Conservation (phyloP, 2,888 invertebrate genomes). For the Geotrupes spiniger region DNA sequence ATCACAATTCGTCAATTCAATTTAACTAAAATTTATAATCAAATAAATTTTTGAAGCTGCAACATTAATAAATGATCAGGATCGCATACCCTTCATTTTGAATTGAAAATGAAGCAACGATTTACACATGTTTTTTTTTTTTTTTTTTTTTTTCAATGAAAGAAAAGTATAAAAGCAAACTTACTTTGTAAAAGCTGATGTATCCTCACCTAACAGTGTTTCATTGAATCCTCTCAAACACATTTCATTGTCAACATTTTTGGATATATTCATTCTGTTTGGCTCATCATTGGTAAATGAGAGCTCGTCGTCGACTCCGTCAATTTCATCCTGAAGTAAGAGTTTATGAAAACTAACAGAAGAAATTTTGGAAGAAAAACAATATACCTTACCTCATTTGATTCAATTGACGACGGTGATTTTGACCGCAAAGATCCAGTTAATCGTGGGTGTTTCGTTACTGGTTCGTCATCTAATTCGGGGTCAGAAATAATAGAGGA, state of each 20-base stretch:
- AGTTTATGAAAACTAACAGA: not conserved
- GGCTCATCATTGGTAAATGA: constrained; percentile 6
- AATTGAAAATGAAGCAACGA: no score
- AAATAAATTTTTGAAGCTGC: no score
- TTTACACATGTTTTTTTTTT: no score
- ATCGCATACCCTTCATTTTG: no score
- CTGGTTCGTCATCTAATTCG: constrained; percentile 72
- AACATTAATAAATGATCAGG: no score
- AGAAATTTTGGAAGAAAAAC: not conserved
- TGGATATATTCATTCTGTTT: not conserved
- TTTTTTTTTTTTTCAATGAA: no score
- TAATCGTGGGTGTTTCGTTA: constrained; percentile 70
- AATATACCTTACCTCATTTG: constrained; percentile 6
- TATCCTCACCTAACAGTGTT: constrained; percentile 33
- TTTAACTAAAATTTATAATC: no score
- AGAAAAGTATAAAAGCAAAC: constrained; percentile 5
- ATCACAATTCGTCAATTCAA: no score
- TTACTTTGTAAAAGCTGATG: constrained; percentile 44
- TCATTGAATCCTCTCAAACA: constrained; percentile 4
- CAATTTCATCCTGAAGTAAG: constrained; percentile 22
- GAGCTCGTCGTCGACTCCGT: constrained; percentile 15
- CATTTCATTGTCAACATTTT: not conserved
- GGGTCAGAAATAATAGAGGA: constrained; percentile 53
- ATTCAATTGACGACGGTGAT: constrained; percentile 6
- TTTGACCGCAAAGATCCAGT: constrained; percentile 31